phyloP scores from a whole-genome alignment of 2,888 invertebrate species.

The Heliconius cydno region DNA sequence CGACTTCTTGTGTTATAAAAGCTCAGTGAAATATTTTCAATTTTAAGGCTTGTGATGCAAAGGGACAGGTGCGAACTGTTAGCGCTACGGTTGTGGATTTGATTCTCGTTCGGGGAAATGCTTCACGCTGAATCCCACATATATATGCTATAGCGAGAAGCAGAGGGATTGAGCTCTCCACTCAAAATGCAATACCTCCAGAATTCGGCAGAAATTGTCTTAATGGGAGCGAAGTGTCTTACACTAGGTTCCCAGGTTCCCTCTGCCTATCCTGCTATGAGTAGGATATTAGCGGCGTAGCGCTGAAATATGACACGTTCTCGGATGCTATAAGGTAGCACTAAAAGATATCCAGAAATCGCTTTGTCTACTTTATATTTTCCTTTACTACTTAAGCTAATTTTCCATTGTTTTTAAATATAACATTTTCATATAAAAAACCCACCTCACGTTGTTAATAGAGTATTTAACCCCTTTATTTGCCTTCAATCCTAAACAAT shows the following conservation, averaged over 20 bases:
- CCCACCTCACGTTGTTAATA: neutral
- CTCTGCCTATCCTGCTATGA: no score
- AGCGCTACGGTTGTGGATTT: neutral
- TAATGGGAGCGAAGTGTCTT: no score
- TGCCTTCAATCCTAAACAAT: slow-evolving; percentile 23
- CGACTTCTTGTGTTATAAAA: neutral
- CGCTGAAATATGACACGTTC: no score
- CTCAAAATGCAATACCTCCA: no score
- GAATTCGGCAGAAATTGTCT: no score
- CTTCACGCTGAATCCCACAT: no score
- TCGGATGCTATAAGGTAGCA: no score
- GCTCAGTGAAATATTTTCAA: neutral
- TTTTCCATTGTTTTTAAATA: neutral
- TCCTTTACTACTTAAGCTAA: neutral
- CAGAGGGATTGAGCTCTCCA: no score
- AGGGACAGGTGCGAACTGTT: neutral
- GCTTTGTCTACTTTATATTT: neutral
- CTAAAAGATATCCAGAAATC: no score
- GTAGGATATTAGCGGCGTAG: no score
- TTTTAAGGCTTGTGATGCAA: neutral
- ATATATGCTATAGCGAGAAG: no score
- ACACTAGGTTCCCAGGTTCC: no score
- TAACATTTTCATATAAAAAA: neutral
- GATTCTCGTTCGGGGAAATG: neutral
- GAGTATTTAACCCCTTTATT: slow-evolving; percentile 14